Evolutionary conservation across 2,888 invertebrate species (phyloP).

Genomic region (Eristalis arbustorum): DNA sequence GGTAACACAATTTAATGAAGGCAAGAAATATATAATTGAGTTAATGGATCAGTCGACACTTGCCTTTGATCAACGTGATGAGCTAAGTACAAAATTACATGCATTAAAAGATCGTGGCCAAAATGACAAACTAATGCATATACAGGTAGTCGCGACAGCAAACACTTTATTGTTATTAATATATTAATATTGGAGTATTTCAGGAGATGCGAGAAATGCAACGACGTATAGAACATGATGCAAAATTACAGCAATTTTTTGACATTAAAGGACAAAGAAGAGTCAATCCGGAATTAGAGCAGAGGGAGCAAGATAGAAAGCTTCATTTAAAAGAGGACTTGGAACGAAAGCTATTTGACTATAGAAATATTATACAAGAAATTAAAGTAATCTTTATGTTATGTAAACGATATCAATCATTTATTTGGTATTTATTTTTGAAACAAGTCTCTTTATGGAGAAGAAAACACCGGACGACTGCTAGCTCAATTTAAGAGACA

Average conservation of each 20-base stretch:
- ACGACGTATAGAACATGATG: constrained; percentile 91
- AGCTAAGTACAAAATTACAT: constrained; percentile 89
- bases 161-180: not conserved
- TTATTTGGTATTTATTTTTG: not conserved
- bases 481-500: constrained; percentile 89
- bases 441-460: constrained; percentile 80
- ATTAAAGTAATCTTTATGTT: constrained; percentile 82
- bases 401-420: not conserved
- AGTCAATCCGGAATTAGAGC: constrained; percentile 87
- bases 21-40: constrained; percentile 91
- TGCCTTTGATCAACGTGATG: constrained; percentile 93
- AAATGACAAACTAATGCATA: constrained; percentile 85
- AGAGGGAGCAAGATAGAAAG: constrained; percentile 87
- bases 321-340: constrained; percentile 85
- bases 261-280: constrained; percentile 91
- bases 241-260: constrained; percentile 91
- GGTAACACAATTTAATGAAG: constrained; percentile 87
- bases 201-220: constrained; percentile 94
- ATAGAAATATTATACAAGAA: constrained; percentile 87
- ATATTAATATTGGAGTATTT: not conserved
- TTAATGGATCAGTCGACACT: constrained; percentile 93
- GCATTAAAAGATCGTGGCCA: constrained; percentile 89
- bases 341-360: constrained; percentile 86
- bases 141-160: constrained; percentile 79
- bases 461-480: constrained; percentile 85